Conservation (phyloP, 2,888 invertebrate genomes). For the Xestobium rufovillosum region DNA sequence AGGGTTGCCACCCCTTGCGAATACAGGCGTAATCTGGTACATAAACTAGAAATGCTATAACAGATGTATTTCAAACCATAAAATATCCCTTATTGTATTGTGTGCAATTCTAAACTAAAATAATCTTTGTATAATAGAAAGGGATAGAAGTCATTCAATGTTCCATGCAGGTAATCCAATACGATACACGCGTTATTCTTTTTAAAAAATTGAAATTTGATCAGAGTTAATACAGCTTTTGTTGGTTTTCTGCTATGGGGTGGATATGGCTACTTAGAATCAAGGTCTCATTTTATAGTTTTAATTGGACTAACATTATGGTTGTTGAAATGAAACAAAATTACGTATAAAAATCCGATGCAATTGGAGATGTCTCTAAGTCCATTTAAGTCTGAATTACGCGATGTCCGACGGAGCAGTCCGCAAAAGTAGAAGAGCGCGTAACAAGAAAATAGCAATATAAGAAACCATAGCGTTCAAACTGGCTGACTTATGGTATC, state of each 20-base stretch:
- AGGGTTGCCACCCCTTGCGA: constrained; percentile 32
- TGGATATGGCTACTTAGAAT: not conserved
- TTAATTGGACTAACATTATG: constrained; percentile 1
- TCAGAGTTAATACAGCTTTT: constrained; percentile 14
- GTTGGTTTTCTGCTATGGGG: constrained; percentile 2
- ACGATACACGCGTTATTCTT: constrained; percentile 11
- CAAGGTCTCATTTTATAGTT: constrained; percentile 17
- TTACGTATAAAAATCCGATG: constrained; percentile 4
- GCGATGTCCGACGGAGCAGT: too few relatives aligned
- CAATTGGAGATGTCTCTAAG: too few relatives aligned
- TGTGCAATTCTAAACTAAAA: constrained; percentile 10
- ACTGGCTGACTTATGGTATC: constrained; percentile 20
- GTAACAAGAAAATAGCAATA: too few relatives aligned
- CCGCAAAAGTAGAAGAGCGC: too few relatives aligned
- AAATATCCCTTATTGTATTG: constrained; percentile 18
- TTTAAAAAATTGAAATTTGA: constrained; percentile 18
- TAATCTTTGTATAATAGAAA: too few relatives aligned
- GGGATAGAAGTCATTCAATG: too few relatives aligned
- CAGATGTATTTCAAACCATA: constrained; percentile 35
- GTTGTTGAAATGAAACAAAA: not conserved
- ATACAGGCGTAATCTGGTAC: constrained; percentile 35
- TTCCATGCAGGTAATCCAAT: not conserved
- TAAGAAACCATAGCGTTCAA: too few relatives aligned
- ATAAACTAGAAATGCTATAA: constrained; percentile 35
- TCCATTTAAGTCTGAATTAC: too few relatives aligned